A percentile compares a stretch with the other conserved stretches of the same genome.
Evolutionary conservation across 2,113 vertebrate species (phyloP).

Genomic region (human (Homo sapiens)): GRCh38 chr7:103823001-103823500

Average conservation of each 20-base stretch:
- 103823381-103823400: background rate
- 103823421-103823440: background rate
- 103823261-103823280: conserved; percentile 17
- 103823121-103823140: background rate
- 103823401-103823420: background rate
- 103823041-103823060: background rate
- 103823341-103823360: background rate
- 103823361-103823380: background rate
- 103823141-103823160: background rate
- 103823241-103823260: background rate
- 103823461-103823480: background rate
- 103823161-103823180: background rate
- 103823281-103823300: conserved; percentile 11
- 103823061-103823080: background rate
- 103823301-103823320: conserved; percentile 21
- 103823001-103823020: background rate
- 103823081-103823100: background rate
- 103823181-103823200: background rate
- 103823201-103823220: background rate
- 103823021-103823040: background rate
- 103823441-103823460: background rate
- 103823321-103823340: background rate
- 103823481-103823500: background rate
- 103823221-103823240: conserved; percentile 4
- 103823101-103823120: background rate